These are phyloP conservation scores for Cassiopea andromeda DNA, from an alignment of 30 jellyfish, hydroid and myxozoan species.

Conservation along the genomic window DNA sequence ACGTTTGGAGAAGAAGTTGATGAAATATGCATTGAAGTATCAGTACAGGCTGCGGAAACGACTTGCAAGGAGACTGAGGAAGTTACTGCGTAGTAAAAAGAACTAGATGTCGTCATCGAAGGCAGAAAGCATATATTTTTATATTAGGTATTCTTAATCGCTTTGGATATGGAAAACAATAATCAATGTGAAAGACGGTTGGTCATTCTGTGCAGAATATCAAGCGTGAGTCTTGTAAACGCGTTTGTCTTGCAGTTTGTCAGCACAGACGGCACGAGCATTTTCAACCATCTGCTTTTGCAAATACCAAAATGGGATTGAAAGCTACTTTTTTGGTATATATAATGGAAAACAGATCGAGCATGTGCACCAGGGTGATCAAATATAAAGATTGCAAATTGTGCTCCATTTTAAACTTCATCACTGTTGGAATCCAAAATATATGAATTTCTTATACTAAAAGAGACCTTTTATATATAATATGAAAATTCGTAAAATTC, in stretches of 20 bases:
- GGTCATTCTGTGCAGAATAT: background rate
- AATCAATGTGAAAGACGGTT: background rate
- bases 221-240: background rate
- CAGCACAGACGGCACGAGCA: background rate
- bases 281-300: background rate
- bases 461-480: too few species aligned
- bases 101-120: background rate
- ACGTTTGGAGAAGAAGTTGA: constrained; percentile 29
- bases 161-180: background rate
- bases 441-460: too few species aligned
- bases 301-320: background rate
- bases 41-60: constrained; percentile 26
- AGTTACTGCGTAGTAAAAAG: background rate
- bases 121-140: background rate
- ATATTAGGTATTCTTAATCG: background rate
- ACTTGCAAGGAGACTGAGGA: constrained; percentile 17
- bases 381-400: too few species aligned
- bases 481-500: too few species aligned
- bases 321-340: too few species aligned
- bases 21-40: constrained; percentile 37
- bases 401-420: too few species aligned
- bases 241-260: background rate
- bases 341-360: too few species aligned
- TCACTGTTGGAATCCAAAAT: too few species aligned
- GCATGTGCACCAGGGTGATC: too few species aligned